Conservation (phyloP, 1,140 invertebrate genomes). For the Popillia japonica region DNA sequence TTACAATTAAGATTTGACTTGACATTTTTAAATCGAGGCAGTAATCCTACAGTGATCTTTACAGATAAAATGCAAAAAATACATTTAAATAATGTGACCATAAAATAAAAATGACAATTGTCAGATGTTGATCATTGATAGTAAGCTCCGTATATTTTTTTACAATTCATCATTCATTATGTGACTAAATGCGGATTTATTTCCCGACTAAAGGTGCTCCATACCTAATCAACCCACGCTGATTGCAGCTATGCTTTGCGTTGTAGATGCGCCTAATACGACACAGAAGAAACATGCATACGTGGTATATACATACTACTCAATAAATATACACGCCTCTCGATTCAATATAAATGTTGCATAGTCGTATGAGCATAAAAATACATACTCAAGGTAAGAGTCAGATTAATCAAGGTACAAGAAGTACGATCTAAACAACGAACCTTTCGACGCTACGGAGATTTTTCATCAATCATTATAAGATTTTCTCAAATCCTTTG, state of each 20-base stretch:
- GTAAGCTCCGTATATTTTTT: not conserved
- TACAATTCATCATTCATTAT: not conserved
- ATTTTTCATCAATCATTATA: conserved; percentile 26
- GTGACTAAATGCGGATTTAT: not conserved
- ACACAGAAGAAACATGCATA: not conserved
- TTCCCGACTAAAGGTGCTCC: conserved; percentile 17
- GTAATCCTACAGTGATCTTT: too few species aligned
- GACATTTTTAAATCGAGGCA: too few species aligned
- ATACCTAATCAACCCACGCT: conserved; percentile 19
- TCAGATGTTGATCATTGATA: not conserved
- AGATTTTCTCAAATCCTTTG: conserved; percentile 34
- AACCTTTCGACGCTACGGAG: not conserved
- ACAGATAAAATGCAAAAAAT: too few species aligned
- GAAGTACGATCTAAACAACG: not conserved
- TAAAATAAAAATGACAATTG: too few species aligned
- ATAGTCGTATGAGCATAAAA: not conserved
- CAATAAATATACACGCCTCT: conserved; percentile 1
- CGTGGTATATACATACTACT: not conserved
- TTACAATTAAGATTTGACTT: too few species aligned
- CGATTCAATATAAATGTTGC: not conserved
- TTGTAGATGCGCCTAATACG: not conserved
- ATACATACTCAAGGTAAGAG: not conserved
- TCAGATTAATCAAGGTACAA: conserved; percentile 25
- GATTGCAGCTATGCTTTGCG: not conserved
- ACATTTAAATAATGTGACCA: too few species aligned